A percentile compares a stretch with the other conserved stretches of the same genome.
These are phyloP conservation scores for Melanostigma gelatinosum DNA, from an alignment of 2,113 vertebrate genomes.

Conservation along the genomic window DNA sequence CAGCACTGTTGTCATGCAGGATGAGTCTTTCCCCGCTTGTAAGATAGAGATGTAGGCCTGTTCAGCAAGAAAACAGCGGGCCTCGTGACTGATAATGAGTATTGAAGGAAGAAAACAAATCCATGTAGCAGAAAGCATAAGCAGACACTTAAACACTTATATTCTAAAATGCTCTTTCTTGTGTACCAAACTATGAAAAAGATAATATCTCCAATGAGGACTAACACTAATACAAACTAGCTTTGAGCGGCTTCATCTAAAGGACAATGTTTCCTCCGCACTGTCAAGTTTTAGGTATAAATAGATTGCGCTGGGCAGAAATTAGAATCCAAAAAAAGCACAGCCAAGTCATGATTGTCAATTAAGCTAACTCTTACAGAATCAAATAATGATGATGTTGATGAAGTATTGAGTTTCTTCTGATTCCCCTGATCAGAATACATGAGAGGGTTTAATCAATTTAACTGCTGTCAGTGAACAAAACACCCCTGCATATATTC, in stretches of 20 bases:
- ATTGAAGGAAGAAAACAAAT: constrained; percentile 36
- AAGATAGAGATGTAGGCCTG: constrained; percentile 93
- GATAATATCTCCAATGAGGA: constrained; percentile 32
- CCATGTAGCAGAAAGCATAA: constrained; percentile 61
- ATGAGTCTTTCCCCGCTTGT: constrained; percentile 98
- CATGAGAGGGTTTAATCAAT: constrained; percentile 16
- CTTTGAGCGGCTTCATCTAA: constrained; percentile 14
- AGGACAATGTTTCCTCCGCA: not conserved
- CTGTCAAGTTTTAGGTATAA: not conserved
- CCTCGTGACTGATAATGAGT: constrained; percentile 18
- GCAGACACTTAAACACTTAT: constrained; percentile 48
- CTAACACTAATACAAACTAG: constrained; percentile 13
- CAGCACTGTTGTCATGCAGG: constrained; percentile 99
- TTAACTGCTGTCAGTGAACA: constrained; percentile 39
- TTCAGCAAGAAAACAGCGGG: not conserved
- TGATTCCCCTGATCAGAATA: constrained; percentile 27
- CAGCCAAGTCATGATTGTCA: constrained; percentile 19
- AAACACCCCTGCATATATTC: constrained; percentile 46
- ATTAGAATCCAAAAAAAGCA: constrained; percentile 12
- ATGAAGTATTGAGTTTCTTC: constrained; percentile 28
- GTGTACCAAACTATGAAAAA: constrained; percentile 23
- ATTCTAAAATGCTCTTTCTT: constrained; percentile 34
- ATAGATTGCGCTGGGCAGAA: constrained; percentile 6
- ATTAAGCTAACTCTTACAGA: constrained; percentile 1
- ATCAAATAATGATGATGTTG: constrained; percentile 32